Conservation (phyloP, 2,888 invertebrate genomes). For the Eubasilissa splendida region DNA sequence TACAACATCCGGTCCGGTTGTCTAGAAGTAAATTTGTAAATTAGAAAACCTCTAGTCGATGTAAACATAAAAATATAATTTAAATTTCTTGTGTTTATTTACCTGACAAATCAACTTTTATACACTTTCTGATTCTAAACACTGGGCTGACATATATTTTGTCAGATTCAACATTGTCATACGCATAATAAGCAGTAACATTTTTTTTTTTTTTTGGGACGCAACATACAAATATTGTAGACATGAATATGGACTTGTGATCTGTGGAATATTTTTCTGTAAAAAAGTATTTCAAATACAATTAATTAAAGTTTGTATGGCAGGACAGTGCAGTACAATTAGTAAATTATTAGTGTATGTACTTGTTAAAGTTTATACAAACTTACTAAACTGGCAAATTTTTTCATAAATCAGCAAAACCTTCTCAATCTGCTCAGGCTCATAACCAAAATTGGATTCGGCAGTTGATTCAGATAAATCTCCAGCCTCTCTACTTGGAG, state of each 20-base stretch:
- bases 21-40: conserved; percentile 33
- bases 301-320: background rate
- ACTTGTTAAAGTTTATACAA: background rate
- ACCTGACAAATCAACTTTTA: conserved; percentile 68
- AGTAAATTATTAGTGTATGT: background rate
- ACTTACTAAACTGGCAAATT: conserved; percentile 69
- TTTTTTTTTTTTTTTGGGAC: conserved; percentile 65
- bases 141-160: conserved; percentile 68
- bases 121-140: conserved; percentile 68
- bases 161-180: conserved; percentile 61
- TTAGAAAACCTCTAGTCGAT: background rate
- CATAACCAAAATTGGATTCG: conserved; percentile 64
- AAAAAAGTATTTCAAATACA: conserved; percentile 55
- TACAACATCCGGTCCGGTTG: conserved; percentile 63
- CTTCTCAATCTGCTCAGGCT: conserved; percentile 66
- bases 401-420: conserved; percentile 68
- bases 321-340: background rate
- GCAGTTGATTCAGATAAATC: conserved; percentile 61
- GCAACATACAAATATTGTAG: conserved; percentile 67
- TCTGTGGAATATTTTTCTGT: conserved; percentile 70
- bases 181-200: conserved; percentile 62
- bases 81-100: background rate
- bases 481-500: conserved; percentile 67
- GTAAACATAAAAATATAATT: background rate
- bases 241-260: conserved; percentile 67